Evolutionary conservation across 1,140 invertebrate genomes (phyloP), one percentile per base, ranked within the genome.

Genomic region (Oryctes rhinoceros): DNA sequence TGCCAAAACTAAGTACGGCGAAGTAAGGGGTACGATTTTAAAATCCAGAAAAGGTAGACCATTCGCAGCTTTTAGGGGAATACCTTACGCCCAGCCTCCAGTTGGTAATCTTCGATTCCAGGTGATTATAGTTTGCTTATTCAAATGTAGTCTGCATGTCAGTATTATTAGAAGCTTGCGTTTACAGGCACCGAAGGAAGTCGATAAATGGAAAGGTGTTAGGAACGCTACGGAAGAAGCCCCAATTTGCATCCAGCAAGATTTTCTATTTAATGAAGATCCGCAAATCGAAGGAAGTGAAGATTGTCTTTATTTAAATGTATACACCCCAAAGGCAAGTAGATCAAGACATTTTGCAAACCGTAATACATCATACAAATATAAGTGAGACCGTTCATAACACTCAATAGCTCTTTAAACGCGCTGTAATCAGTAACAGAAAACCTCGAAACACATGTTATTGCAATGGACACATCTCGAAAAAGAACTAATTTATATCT

Each of bases 171-270:
- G 39, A 44, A 5, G 5, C 39, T 44, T 44, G 9, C 39, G 39
- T 10, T 44, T 44, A 53, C 5, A 67, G 65, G 18, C 65, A 11
- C 65, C 65, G 30, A 67, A 76, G 30, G 65, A 67, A 24, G 20
- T 67, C 7, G 65, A 67, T 20, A 67, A 67, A 10, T 95, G 94
- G 93, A 84, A 87, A 15, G 91, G 90, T 1, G 85, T 90, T 1
- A 84, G 89, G 0, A 87, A 92, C 49, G 94, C 91, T 0, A 91
- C 91, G 0, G 86, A 90, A 65, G 91, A 92, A 81, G 90, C 91
- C 0, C 88, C 91, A 0, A 89, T 92, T 30, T 96, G 94, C 82
- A 91, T 91, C 24, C 94, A 96, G 84, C 89, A 92, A 13, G 93
- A 94, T 47, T 85, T 85, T 76, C 76, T 86, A 9, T 83, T 84